Evolutionary conservation across 2,888 invertebrate genomes (phyloP), one percentile per base, ranked within the genome.

Genomic region (Amphipoea oculea): DNA sequence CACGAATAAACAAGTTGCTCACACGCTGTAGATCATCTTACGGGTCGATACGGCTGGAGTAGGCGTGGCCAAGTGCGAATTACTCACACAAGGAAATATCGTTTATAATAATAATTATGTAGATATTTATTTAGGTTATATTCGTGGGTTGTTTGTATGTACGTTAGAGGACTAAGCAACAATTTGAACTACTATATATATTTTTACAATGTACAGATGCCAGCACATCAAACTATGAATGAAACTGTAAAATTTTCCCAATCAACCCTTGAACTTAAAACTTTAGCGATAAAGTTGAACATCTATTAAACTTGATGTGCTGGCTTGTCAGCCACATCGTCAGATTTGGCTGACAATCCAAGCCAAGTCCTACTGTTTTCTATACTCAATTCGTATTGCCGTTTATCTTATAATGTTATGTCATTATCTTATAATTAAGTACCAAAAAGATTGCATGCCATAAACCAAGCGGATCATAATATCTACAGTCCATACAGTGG

Each of bases 1-100:
- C 40, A 76, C 40, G 63, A 57, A 82, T 36, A 70, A 57, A 81
- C 82, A 76, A 57, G 67, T 63, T 82, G n/a, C 68, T 57, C 82
- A 63, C 83, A 73, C 57, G 69, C 69, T 73, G 29, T 71, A 45
- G 36, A 45, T 67, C 83, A 69, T 73, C 65, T 69, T 65, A 71
- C 67, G 23, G 29, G 29, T 69, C 70, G 36, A 73, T 73, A 69
- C 29, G 76, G 4, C 42, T 60, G 45, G 40, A 81, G 71, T 66
- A 54, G 82, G 83, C 82, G 82, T 73, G 83, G 68, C 57, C 40
- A 70, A 69, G 65, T 23, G 20, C 36, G 51, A 78, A 20, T 73
- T 63, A 82, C 76, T 57, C 77, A 81, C 66, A 62, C 70, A 71
- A 2, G 42, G 40, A 60, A 69, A 54, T 40, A 6, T 54, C n/a